phyloP scores from a whole-genome alignment of 2,888 invertebrate genomes.

The Elgonia sp. region DNA sequence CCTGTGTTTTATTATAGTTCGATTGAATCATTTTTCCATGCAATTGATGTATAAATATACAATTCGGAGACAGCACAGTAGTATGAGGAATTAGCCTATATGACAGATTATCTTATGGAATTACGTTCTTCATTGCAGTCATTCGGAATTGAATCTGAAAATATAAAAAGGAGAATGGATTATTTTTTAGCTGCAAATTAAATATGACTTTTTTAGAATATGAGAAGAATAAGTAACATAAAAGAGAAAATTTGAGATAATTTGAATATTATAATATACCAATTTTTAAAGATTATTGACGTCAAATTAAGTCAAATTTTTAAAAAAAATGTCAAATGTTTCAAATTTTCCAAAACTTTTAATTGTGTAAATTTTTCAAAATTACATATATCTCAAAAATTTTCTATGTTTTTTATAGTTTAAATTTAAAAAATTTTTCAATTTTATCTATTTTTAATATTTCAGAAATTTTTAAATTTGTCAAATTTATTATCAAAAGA shows the following conservation, averaged over 20 bases:
- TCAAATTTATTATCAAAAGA: too few relatives aligned
- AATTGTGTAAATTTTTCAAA: too few relatives aligned
- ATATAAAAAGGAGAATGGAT: neutral
- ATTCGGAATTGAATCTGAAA: slow-evolving; percentile 9
- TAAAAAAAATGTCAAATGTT: too few relatives aligned
- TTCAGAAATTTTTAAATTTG: too few relatives aligned
- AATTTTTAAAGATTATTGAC: too few relatives aligned
- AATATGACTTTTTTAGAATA: neutral
- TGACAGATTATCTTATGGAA: slow-evolving; percentile 40
- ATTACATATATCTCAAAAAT: too few relatives aligned
- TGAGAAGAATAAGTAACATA: neutral
- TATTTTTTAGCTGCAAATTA: neutral
- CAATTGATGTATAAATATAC: slow-evolving; percentile 4
- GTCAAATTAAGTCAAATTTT: too few relatives aligned
- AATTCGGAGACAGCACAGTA: neutral
- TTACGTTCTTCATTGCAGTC: slow-evolving; percentile 26
- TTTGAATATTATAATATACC: too few relatives aligned
- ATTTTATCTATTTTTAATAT: too few relatives aligned
- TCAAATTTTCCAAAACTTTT: too few relatives aligned
- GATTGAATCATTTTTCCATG: slow-evolving; percentile 33
- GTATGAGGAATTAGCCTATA: slow-evolving; percentile 9
- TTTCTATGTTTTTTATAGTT: too few relatives aligned
- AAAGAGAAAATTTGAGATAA: neutral
- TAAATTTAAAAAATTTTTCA: too few relatives aligned
- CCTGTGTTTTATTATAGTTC: slow-evolving; percentile 22